These are phyloP conservation scores for Dione vanillae DNA, from an alignment of 2,888 invertebrate genomes.

Conservation along the genomic window DNA sequence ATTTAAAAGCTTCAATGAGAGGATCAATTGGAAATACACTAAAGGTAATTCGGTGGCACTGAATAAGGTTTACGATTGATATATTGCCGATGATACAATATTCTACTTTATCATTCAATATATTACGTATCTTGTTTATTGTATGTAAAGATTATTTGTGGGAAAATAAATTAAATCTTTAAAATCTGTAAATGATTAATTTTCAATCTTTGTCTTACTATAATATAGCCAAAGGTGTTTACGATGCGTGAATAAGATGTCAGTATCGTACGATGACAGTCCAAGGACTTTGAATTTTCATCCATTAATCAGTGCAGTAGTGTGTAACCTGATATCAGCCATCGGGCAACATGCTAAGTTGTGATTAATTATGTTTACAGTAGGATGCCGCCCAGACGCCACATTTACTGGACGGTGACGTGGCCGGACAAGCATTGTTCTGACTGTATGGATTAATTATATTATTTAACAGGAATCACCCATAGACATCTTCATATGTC, in stretches of 20 bases:
- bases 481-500: conserved; percentile 28
- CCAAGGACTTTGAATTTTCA: conserved; percentile 42
- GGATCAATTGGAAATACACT: conserved; percentile 32
- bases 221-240: background rate
- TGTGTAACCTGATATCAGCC: conserved; percentile 43
- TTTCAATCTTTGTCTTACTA: background rate
- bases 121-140: background rate
- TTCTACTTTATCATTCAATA: background rate
- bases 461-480: conserved; percentile 47
- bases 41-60: background rate
- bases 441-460: conserved; percentile 48
- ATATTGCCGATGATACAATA: background rate
- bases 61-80: background rate
- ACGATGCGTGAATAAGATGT: conserved; percentile 35
- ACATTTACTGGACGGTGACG: conserved; percentile 60
- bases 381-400: conserved; percentile 73
- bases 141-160: background rate
- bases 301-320: conserved; percentile 45
- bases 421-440: conserved; percentile 72
- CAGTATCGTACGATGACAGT: conserved; percentile 38
- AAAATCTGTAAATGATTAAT: background rate
- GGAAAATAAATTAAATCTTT: background rate
- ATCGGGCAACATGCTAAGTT: conserved; percentile 41
- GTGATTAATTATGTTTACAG: conserved; percentile 61
- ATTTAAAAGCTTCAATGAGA: conserved; percentile 35